phyloP scores from a whole-genome alignment of 2,113 vertebrate species.

The Ptychochromis oligacanthus region DNA sequence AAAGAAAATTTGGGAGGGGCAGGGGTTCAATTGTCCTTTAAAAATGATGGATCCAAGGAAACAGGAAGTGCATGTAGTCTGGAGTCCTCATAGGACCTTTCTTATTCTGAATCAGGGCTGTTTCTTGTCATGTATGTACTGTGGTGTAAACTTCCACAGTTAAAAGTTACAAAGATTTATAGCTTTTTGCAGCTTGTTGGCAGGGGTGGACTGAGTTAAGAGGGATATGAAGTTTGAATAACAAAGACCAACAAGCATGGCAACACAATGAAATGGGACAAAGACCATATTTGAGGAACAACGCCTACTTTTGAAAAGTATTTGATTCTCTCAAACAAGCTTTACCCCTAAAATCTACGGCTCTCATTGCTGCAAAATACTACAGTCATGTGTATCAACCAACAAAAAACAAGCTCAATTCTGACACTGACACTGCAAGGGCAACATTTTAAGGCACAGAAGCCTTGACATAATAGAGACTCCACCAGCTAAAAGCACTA shows the following conservation, averaged over 20 bases:
- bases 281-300: conserved; percentile 61
- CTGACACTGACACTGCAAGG: conserved; percentile 73
- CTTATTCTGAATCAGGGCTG: conserved; percentile 68
- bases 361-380: conserved; percentile 42
- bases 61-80: conserved; percentile 83
- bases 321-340: conserved; percentile 58
- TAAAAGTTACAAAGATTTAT: conserved; percentile 52
- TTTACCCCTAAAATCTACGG: conserved; percentile 53
- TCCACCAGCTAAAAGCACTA: conserved; percentile 83
- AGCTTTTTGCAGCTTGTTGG: conserved; percentile 71
- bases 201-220: conserved; percentile 40
- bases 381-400: conserved; percentile 53
- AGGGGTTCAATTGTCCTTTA: conserved; percentile 69
- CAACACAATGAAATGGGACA: conserved; percentile 66
- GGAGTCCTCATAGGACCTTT: conserved; percentile 76
- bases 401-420: conserved; percentile 54
- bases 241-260: conserved; percentile 72
- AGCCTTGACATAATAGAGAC: conserved; percentile 86
- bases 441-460: conserved; percentile 85
- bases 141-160: conserved; percentile 55
- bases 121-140: conserved; percentile 79
- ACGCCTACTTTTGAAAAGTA: conserved; percentile 37
- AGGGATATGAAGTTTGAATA: conserved; percentile 57
- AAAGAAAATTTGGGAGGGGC: conserved; percentile 73
- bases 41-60: conserved; percentile 64